These are phyloP conservation scores for Smutsia gigantea DNA, from an alignment of 2,797 vertebrate species.

Conservation along the genomic window DNA sequence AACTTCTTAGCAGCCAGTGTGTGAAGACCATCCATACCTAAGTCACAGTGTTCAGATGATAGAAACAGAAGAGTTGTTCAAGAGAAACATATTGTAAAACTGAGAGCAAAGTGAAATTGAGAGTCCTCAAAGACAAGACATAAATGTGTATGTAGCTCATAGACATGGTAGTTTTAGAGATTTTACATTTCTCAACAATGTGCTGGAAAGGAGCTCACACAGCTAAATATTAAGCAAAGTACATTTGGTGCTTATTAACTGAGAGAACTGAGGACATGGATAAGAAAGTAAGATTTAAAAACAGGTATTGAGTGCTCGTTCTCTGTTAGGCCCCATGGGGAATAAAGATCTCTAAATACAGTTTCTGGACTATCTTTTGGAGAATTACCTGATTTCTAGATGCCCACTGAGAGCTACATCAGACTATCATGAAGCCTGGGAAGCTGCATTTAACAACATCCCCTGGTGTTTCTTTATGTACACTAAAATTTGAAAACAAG, in stretches of 20 bases:
- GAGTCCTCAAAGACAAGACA: not conserved
- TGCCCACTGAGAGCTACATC: not conserved
- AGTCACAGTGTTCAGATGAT: not conserved
- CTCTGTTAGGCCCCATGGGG: not conserved
- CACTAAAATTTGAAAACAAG: not conserved
- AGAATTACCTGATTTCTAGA: not conserved
- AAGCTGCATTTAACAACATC: not conserved
- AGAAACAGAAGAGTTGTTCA: not conserved
- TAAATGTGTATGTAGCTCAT: not conserved
- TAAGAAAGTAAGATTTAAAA: not conserved
- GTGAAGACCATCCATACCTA: not conserved
- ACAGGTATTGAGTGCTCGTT: not conserved
- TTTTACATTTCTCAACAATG: not conserved
- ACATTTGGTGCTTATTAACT: not conserved
- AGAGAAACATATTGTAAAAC: not conserved
- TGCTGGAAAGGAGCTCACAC: not conserved
- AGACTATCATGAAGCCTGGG: accelerated
- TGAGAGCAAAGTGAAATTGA: not conserved
- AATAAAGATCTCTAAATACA: not conserved
- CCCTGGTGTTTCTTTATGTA: not conserved
- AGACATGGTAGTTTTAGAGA: not conserved
- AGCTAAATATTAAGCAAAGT: not conserved
- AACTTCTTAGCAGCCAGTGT: not conserved
- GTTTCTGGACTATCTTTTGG: not conserved
- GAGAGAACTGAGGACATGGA: not conserved